These are phyloP conservation scores for Polyergus mexicanus DNA, from an alignment of 1,140 invertebrate species.

Conservation along the genomic window DNA sequence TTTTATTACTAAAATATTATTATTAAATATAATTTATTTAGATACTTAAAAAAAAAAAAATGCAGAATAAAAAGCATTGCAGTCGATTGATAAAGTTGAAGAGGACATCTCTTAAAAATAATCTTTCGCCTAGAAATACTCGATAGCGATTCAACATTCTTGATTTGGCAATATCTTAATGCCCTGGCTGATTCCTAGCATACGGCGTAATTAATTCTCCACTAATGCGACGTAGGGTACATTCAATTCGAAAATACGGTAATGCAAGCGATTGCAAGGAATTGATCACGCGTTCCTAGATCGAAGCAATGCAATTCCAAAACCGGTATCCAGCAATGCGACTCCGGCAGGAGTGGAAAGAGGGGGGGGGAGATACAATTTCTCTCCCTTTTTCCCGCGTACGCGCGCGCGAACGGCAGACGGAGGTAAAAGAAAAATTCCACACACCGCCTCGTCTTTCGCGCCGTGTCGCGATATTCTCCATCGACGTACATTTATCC, in stretches of 20 bases:
- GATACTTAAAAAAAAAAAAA: background rate
- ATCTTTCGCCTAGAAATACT: background rate
- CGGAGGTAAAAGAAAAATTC: constrained; percentile 30
- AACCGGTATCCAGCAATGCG: constrained; percentile 46
- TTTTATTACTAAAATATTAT: background rate
- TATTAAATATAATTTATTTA: background rate
- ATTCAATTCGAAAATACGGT: constrained; percentile 28
- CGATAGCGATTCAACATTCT: background rate
- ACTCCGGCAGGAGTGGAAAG: background rate
- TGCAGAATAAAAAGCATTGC: no score
- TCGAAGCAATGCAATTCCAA: constrained; percentile 35
- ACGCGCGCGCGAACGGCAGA: background rate
- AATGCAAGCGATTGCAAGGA: constrained; percentile 11
- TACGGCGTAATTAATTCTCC: background rate
- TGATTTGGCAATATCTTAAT: constrained; percentile 19
- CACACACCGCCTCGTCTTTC: background rate
- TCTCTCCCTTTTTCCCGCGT: constrained; percentile 6
- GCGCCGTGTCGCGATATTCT: constrained; percentile 12
- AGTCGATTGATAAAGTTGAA: background rate
- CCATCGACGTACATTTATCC: constrained; percentile 11
- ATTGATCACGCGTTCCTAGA: constrained; percentile 23
- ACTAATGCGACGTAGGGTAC: background rate
- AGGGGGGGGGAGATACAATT: constrained; percentile 23
- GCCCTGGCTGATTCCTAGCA: background rate
- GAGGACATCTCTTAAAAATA: background rate